A percentile compares a stretch with the other conserved stretches of the same genome.
Evolutionary conservation across 2,888 invertebrate species (phyloP).

Genomic region (Athripsodes cinereus): DNA sequence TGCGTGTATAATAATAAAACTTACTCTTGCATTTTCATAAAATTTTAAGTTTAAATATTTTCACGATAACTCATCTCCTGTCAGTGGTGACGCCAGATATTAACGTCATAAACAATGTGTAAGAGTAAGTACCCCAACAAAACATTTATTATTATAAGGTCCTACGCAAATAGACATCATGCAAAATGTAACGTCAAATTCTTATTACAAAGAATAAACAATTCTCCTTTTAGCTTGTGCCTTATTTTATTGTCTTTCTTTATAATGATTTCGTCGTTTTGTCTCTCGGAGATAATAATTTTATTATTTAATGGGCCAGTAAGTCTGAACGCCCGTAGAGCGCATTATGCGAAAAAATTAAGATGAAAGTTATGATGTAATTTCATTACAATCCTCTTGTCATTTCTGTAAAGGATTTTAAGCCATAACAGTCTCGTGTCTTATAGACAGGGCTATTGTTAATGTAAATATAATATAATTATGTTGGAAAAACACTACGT

Average conservation of each 20-base stretch:
- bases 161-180: not conserved
- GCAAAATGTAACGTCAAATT: not conserved
- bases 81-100: too few species aligned
- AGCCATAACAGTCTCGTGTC: too few species aligned
- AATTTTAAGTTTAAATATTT: too few species aligned
- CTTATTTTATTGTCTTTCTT: not conserved
- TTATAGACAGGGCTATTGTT: too few species aligned
- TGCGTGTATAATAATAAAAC: too few species aligned
- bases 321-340: not conserved
- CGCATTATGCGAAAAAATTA: not conserved
- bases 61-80: too few species aligned
- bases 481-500: too few species aligned
- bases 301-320: not conserved
- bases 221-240: not conserved
- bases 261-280: not conserved
- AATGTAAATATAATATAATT: too few species aligned
- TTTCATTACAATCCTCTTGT: not conserved
- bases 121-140: too few species aligned
- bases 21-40: too few species aligned
- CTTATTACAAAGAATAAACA: not conserved
- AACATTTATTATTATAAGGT: not conserved
- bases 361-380: not conserved
- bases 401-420: not conserved
- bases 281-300: not conserved
- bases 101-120: too few species aligned